Conservation (phyloP, 2,797 vertebrate genomes). For the Poecilia picta region DNA sequence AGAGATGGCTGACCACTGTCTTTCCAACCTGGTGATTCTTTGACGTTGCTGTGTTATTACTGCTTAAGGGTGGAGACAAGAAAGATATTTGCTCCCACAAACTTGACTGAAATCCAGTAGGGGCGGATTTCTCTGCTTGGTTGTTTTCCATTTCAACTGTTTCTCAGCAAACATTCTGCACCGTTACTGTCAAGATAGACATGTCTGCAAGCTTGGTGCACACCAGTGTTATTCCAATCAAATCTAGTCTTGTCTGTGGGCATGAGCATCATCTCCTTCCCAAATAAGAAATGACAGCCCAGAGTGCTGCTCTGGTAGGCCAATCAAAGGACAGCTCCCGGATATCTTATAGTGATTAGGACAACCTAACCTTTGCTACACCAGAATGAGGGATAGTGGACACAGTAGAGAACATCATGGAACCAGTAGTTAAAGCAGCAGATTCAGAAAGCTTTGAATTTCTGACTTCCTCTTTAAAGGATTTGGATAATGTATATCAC, state of each 20-base stretch:
- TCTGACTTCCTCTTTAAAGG: background rate
- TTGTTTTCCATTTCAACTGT: slow-evolving; percentile 33
- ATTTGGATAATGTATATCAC: too few relatives aligned
- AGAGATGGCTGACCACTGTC: slow-evolving; percentile 5
- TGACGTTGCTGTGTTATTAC: background rate
- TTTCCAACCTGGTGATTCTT: slow-evolving; percentile 13
- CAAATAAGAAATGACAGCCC: slow-evolving; percentile 76
- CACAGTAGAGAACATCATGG: slow-evolving; percentile 7
- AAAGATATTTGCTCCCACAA: slow-evolving; percentile 1
- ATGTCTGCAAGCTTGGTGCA: slow-evolving; percentile 39
- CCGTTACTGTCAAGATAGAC: slow-evolving; percentile 47
- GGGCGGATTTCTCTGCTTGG: slow-evolving; percentile 3
- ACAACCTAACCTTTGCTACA: slow-evolving; percentile 41
- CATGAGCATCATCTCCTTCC: slow-evolving; percentile 54
- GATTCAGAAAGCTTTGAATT: background rate
- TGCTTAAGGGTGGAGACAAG: background rate
- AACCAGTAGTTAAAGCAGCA: background rate
- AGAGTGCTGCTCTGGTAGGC: slow-evolving; percentile 61
- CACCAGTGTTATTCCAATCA: slow-evolving; percentile 70
- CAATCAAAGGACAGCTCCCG: slow-evolving; percentile 70
- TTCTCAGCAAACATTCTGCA: slow-evolving; percentile 21
- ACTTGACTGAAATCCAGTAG: background rate
- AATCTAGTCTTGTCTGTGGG: slow-evolving; percentile 65
- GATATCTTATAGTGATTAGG: slow-evolving; percentile 70
- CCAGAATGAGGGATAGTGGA: slow-evolving; percentile 28